These are phyloP conservation scores for Gasterosteus aculeatus DNA, from an alignment of 2,113 vertebrate species.

Conservation along the genomic window DNA sequence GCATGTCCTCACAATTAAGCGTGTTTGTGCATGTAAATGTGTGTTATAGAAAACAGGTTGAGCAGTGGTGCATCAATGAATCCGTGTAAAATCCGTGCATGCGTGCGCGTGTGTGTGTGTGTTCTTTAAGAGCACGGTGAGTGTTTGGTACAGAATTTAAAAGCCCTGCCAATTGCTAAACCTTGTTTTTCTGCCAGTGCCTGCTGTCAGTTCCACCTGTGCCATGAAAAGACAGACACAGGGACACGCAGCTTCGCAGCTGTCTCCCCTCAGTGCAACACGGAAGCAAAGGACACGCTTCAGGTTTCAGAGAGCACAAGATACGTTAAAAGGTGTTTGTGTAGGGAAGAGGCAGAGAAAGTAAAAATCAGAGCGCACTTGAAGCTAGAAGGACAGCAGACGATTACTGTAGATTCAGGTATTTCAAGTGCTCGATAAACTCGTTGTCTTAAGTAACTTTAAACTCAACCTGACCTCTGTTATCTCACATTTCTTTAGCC, in stretches of 20 bases:
- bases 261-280: conserved; percentile 39
- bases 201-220: conserved; percentile 69
- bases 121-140: conserved; percentile 44
- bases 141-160: conserved; percentile 53
- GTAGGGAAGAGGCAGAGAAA: not conserved
- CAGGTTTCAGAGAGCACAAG: not conserved
- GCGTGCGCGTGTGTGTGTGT: conserved; percentile 23
- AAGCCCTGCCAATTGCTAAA: conserved; percentile 64
- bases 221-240: conserved; percentile 50
- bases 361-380: not conserved
- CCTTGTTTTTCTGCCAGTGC: conserved; percentile 60
- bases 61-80: conserved; percentile 20
- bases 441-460: conserved; percentile 14
- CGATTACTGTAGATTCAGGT: conserved; percentile 4
- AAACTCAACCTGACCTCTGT: conserved; percentile 30
- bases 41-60: conserved; percentile 20
- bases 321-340: not conserved
- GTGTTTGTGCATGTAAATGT: conserved; percentile 6
- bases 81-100: conserved; percentile 14
- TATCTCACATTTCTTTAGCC: conserved; percentile 49
- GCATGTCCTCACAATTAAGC: conserved; percentile 11
- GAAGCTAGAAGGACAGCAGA: not conserved
- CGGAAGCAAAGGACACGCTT: conserved; percentile 28
- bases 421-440: not conserved
- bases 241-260: conserved; percentile 48